Conservation (phyloP, 2,797 vertebrate species). For the Salarias fasciatus region DNA sequence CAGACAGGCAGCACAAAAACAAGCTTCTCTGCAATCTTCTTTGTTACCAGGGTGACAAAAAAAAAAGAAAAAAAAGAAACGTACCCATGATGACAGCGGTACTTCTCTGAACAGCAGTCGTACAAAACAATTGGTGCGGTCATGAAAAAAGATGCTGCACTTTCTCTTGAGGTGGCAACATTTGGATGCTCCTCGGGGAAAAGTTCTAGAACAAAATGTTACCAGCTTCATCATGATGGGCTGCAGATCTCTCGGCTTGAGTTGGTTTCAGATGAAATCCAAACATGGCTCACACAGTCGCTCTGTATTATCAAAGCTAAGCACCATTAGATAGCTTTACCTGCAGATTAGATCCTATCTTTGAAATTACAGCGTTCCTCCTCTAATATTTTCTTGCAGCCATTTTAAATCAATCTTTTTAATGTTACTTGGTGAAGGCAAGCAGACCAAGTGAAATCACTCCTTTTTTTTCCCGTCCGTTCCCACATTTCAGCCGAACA, state of each 20-base stretch:
- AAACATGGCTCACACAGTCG: background rate
- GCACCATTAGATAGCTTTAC: background rate
- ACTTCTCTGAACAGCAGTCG: too few relatives aligned
- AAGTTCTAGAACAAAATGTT: too few relatives aligned
- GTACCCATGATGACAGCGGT: too few relatives aligned
- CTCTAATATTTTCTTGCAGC: slow-evolving; percentile 13
- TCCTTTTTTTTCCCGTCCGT: slow-evolving; percentile 32
- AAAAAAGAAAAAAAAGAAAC: too few relatives aligned
- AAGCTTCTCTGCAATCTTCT: too few relatives aligned
- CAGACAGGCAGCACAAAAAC: too few relatives aligned
- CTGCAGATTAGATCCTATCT: background rate
- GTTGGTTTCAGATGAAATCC: slow-evolving; percentile 1
- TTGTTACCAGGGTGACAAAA: too few relatives aligned
- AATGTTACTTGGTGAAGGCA: slow-evolving; percentile 13
- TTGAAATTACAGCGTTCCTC: background rate
- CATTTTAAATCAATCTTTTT: slow-evolving; percentile 44
- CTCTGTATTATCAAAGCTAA: background rate
- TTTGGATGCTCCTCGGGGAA: too few relatives aligned
- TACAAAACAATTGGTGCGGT: too few relatives aligned
- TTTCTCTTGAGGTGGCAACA: too few relatives aligned
- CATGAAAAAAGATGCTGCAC: too few relatives aligned
- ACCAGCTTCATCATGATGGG: too few relatives aligned
- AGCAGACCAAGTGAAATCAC: slow-evolving; percentile 27
- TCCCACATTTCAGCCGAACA: slow-evolving; percentile 50
- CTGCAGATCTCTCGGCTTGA: background rate